A percentile compares a stretch with the other conserved stretches of the same genome.
phyloP scores from a whole-genome alignment of 2,797 vertebrate genomes.

The Loris lydekkerianus region DNA sequence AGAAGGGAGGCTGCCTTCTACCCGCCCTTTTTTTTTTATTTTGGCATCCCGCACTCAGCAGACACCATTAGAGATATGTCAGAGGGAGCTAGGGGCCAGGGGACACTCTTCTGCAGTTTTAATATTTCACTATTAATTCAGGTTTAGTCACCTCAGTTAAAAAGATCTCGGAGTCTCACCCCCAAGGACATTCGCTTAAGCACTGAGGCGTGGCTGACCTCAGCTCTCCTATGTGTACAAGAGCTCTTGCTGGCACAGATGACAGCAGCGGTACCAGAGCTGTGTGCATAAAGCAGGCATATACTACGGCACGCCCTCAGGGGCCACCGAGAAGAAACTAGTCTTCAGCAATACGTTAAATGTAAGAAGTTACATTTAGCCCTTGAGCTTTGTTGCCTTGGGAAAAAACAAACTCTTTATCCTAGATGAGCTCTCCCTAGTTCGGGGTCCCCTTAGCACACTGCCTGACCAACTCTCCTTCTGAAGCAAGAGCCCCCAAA shows the following conservation, averaged over 20 bases:
- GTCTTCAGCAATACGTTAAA: neutral
- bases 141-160: neutral
- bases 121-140: neutral
- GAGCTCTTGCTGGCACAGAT: neutral
- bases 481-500: slow-evolving; percentile 79
- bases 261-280: neutral
- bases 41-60: too few relatives aligned
- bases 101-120: neutral
- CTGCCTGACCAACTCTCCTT: slow-evolving; percentile 82
- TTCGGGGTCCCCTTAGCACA: slow-evolving; percentile 75
- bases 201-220: neutral
- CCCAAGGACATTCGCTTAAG: neutral
- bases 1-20: neutral
- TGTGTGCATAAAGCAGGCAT: neutral
- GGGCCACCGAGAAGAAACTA: neutral
- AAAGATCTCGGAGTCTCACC: neutral
- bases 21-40: neutral
- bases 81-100: neutral
- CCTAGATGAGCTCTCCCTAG: slow-evolving; percentile 77
- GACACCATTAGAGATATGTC: neutral
- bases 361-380: neutral
- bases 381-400: slow-evolving; percentile 36
- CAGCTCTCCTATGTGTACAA: neutral
- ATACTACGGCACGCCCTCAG: neutral
- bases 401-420: slow-evolving; percentile 80